Evolutionary conservation across 2,888 invertebrate species (phyloP).

Genomic region (Charanyca ferruginea): DNA sequence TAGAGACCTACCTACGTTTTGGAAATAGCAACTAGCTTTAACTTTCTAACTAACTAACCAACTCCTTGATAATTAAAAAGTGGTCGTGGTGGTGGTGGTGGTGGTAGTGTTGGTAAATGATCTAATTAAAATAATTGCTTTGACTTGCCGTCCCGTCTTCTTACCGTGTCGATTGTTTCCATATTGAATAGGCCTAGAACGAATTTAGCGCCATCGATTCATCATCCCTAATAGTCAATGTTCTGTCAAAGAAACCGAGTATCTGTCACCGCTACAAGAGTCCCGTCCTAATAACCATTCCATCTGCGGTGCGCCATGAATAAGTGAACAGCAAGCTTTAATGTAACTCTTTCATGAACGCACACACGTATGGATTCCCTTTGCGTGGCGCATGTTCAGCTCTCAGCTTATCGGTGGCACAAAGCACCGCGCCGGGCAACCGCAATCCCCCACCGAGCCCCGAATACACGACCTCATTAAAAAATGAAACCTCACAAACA

Average conservation of each 20-base stretch:
- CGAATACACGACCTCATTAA: constrained; percentile 90
- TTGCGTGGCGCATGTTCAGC: constrained; percentile 75
- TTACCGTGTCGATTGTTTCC: no score
- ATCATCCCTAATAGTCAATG: not conserved
- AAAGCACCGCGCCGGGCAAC: constrained; percentile 78
- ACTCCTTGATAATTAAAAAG: no score
- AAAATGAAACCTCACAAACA: constrained; percentile 87
- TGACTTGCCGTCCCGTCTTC: no score
- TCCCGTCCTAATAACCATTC: constrained; percentile 72
- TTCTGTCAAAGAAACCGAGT: constrained; percentile 12
- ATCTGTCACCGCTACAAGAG: constrained; percentile 39
- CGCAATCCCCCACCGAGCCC: constrained; percentile 77
- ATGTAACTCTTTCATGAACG: constrained; percentile 84
- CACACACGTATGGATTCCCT: constrained; percentile 73
- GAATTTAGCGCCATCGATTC: not conserved
- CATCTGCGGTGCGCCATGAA: constrained; percentile 74
- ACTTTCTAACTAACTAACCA: no score
- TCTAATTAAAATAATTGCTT: no score
- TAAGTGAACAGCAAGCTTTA: constrained; percentile 81
- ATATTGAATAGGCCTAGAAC: no score
- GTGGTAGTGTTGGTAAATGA: no score
- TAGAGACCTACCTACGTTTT: no score
- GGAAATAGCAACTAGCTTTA: no score
- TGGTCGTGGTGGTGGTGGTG: no score
- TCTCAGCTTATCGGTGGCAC: constrained; percentile 72